A percentile compares a stretch with the other conserved stretches of the same genome.
phyloP scores from a whole-genome alignment of 2,113 vertebrate genomes.

The Theristicus caerulescens region DNA sequence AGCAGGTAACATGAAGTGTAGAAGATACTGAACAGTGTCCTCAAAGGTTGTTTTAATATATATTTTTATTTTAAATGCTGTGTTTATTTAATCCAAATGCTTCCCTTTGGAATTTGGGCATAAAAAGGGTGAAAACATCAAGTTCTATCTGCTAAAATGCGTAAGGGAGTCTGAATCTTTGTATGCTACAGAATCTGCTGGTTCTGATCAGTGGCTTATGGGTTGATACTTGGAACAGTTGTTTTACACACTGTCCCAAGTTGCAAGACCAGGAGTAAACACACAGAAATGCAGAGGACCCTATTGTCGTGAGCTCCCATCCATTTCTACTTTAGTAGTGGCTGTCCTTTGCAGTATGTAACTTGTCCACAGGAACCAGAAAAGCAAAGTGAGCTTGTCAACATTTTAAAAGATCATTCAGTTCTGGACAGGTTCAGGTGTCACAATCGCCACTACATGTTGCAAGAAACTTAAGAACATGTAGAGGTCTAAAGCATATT shows the following conservation, averaged over 20 bases:
- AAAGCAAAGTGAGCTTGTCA: background rate
- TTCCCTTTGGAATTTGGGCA: background rate
- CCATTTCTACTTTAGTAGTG: background rate
- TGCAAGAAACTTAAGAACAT: background rate
- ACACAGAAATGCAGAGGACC: background rate
- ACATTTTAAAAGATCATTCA: background rate
- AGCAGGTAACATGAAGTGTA: background rate
- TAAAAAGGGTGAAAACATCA: background rate
- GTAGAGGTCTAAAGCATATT: background rate
- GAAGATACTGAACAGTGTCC: background rate
- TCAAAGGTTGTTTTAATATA: background rate
- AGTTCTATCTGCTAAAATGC: fast-evolving
- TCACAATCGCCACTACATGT: background rate
- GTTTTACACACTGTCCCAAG: background rate
- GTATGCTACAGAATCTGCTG: background rate
- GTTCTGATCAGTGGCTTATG: background rate
- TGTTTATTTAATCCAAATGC: background rate
- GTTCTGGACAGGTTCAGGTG: background rate
- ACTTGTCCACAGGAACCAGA: background rate
- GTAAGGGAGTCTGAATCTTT: background rate
- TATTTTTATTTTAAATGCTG: background rate
- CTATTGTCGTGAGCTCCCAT: background rate
- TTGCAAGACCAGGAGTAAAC: background rate
- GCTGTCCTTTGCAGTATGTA: background rate
- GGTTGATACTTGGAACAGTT: background rate